A percentile compares a stretch with the other conserved stretches of the same genome.
phyloP scores from a whole-genome alignment of 2,797 vertebrate genomes.

The Gephyroberyx darwinii region DNA sequence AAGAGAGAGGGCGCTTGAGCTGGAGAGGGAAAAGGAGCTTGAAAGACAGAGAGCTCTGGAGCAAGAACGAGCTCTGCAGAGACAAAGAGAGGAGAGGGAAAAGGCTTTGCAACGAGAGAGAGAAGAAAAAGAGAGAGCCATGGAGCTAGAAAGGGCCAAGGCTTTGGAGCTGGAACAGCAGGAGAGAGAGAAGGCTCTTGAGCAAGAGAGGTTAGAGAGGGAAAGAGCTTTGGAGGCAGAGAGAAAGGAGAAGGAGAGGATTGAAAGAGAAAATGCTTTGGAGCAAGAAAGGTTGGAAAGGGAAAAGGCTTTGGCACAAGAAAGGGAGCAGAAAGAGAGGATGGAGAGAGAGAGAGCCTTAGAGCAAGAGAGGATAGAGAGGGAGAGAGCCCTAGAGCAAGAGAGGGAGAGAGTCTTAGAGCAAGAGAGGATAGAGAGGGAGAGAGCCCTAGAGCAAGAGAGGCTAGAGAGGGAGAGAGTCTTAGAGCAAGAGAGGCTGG shows the following conservation, averaged over 20 bases:
- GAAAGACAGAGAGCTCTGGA: constrained; percentile 68
- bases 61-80: constrained; percentile 56
- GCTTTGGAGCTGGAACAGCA: constrained; percentile 54
- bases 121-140: constrained; percentile 65
- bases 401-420: constrained; percentile 44
- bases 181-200: constrained; percentile 50
- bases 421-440: constrained; percentile 41
- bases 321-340: constrained; percentile 45
- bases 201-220: constrained; percentile 36
- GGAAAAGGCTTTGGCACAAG: constrained; percentile 52
- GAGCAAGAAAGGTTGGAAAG: constrained; percentile 56
- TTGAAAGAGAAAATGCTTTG: constrained; percentile 38
- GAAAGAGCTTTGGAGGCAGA: constrained; percentile 57
- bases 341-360: constrained; percentile 44
- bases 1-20: constrained; percentile 64
- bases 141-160: constrained; percentile 53
- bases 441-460: constrained; percentile 36
- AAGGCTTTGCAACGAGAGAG: constrained; percentile 40
- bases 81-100: constrained; percentile 66
- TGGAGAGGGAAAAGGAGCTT: constrained; percentile 62
- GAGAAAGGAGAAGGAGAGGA: constrained; percentile 27
- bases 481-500: constrained; percentile 10
- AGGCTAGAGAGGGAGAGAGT: constrained; percentile 17
- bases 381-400: constrained; percentile 6
- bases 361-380: constrained; percentile 50